Percentiles rank a stretch among this genome's conserved stretches.
phyloP scores from a whole-genome alignment of 2,113 vertebrate species.

The Numenius arquata region DNA sequence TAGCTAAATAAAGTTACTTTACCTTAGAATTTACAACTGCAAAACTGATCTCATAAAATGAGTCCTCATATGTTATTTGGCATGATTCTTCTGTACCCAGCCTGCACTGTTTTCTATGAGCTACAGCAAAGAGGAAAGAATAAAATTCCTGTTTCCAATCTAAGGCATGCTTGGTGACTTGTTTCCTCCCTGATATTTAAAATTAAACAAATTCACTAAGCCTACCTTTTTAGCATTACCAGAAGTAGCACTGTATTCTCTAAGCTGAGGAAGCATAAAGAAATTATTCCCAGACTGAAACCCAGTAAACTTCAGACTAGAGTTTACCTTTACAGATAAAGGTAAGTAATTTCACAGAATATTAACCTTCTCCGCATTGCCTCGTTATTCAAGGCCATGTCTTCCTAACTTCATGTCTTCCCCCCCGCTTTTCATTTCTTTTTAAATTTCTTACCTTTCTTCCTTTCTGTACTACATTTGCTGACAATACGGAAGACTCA shows the following conservation, averaged over 20 bases:
- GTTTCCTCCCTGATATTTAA: not conserved
- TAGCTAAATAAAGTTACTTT: not conserved
- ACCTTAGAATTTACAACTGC: not conserved
- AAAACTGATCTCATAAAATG: not conserved
- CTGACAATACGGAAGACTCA: not conserved
- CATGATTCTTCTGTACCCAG: not conserved
- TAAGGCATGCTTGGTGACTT: not conserved
- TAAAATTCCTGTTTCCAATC: not conserved
- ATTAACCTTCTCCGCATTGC: not conserved
- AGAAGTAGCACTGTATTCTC: not conserved
- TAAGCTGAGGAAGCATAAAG: not conserved
- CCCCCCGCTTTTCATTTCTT: not conserved
- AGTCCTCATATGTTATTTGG: not conserved
- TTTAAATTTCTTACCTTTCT: not conserved
- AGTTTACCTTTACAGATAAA: slow-evolving; percentile 9
- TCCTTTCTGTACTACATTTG: not conserved
- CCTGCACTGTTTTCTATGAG: not conserved
- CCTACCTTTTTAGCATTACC: not conserved
- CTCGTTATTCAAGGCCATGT: not conserved
- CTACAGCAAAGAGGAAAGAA: not conserved
- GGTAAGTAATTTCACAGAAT: slow-evolving; percentile 18
- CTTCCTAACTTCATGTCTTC: not conserved
- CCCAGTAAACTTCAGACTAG: not conserved
- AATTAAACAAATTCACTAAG: not conserved
- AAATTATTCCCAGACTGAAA: not conserved